Conservation (phyloP, 2,797 vertebrate species). For the Myiotriccus ornatus region DNA sequence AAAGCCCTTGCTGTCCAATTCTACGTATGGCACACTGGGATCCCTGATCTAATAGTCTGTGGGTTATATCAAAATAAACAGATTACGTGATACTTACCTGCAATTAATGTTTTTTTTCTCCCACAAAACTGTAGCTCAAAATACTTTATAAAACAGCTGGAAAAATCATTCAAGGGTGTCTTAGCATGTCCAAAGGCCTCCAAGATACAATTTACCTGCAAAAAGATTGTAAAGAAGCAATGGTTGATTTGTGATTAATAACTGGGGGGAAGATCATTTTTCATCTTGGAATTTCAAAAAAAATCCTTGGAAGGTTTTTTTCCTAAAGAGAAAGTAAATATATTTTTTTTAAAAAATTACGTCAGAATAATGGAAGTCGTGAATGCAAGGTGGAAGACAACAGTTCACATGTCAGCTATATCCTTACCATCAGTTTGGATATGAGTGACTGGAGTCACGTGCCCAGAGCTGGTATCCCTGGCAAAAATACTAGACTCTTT, state of each 20-base stretch:
- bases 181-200: slow-evolving; percentile 94
- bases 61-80: neutral
- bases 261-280: neutral
- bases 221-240: neutral
- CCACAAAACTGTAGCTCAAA: slow-evolving; percentile 89
- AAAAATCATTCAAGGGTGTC: slow-evolving; percentile 84
- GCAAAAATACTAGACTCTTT: neutral
- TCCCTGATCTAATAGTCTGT: neutral
- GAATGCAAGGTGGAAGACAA: neutral
- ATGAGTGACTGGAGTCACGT: neutral
- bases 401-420: rapidly evolving
- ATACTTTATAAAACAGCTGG: slow-evolving; percentile 91
- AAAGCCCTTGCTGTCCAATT: neutral
- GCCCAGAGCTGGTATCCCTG: neutral
- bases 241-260: neutral
- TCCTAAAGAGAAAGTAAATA: neutral
- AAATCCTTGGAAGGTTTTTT: neutral
- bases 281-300: neutral
- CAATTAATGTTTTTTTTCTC: slow-evolving; percentile 78
- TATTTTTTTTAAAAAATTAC: neutral
- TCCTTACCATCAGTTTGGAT: neutral
- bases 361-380: neutral
- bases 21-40: neutral
- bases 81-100: slow-evolving; percentile 76
- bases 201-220: slow-evolving; percentile 86